Base-by-base conservation (phyloP, 2,797 vertebrate genomes). In the Rachycentron canadum region DNA sequence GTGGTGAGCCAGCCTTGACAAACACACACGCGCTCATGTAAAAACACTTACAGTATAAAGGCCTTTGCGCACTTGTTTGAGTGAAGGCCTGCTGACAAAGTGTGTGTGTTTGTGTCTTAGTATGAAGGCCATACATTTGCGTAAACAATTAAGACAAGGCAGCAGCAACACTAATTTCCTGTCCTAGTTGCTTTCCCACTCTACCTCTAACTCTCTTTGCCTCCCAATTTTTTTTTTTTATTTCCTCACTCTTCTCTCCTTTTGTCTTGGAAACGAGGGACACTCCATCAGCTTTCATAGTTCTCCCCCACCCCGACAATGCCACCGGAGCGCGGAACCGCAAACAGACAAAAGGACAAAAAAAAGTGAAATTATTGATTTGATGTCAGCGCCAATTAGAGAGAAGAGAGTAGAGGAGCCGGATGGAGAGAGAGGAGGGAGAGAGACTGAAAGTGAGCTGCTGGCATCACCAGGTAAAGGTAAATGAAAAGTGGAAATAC, bases 311-410 rank as follows among this genome's bases (percentile, higher is more conserved):
- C 53, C 50, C 38, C 11, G 49, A 84, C 87, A 73, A 86, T 86
- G 80, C 73, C 62, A 74, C 63, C 49, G 5, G 75, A 91, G 84
- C 87, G 71, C 63, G 81, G 71, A 86, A 84, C 78, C 77, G 23
- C 83, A 83, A 91, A 82, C 76, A 82, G 63, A 87, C 84, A 91
- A 91, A 87, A 82, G 79, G 82, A 88, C 81, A 71, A 71, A 82
- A 86, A 91, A 86, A 90, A 73, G 77, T 73, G 79, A 88, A 92
- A 85, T 76, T 85, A 95, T 94, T 91, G 93, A 95, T 95, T 94
- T 89, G 71, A 82, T 94, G 94, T 93, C 93, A 91, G 63, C 72
- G 45, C 83, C 84, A 87, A 89, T 94, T 93, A 95, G 82, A 84
- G 74, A 41, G 52, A 73, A 45, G 64, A 83, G 75, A 70, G 58